Evolutionary conservation across 2,888 invertebrate species (phyloP), one percentile per base, ranked within the genome.

Genomic region (Psylliodes chrysocephalus): DNA sequence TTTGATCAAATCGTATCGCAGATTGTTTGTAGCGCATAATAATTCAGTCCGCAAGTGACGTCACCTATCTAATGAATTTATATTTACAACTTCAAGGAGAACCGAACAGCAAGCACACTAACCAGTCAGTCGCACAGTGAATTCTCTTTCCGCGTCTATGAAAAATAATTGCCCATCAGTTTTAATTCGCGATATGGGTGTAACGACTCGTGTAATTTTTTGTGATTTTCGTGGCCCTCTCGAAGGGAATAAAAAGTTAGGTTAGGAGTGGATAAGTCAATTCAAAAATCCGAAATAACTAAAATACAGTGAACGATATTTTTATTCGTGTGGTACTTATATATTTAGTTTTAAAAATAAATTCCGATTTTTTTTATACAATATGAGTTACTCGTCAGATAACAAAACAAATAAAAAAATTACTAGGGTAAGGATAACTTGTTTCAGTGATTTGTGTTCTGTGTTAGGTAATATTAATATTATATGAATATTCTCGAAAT

Each of bases 1-100:
- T 59, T 71, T 67, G 63, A 71, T 73, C 69, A 66, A 67, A 66
- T 63, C 46, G 60, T n/a, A n/a, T n/a, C n/a, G n/a, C n/a, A n/a
- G n/a, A n/a, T n/a, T n/a, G n/a, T n/a, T n/a, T 28, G 38, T n/a
- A 55, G 35, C 63, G 56, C 67, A 71, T 55, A n/a, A 49, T 49
- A 28, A 49, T 17, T 63, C 66, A 63, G 66, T 66, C 64, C 40
- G 56, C 61, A 60, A 59, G 63, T 74, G 75, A 76, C 75, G 76
- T 77, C 75, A 76, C 67, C 67, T 63, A 61, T 69, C 70, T 74
- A 72, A 71, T 73, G 68, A 72, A 74, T 74, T 75, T 75, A 76
- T 76, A 74, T 76, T 76, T 76, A 76, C 75, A 69, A 71, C 71
- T 69, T 66, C 66, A 63, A 62, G 63, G 69, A 69, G 70, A 65